Percentiles rank a stretch among this genome's conserved stretches.
Conservation (phyloP, 2,797 vertebrate genomes). For the Chaunax sp. region DNA sequence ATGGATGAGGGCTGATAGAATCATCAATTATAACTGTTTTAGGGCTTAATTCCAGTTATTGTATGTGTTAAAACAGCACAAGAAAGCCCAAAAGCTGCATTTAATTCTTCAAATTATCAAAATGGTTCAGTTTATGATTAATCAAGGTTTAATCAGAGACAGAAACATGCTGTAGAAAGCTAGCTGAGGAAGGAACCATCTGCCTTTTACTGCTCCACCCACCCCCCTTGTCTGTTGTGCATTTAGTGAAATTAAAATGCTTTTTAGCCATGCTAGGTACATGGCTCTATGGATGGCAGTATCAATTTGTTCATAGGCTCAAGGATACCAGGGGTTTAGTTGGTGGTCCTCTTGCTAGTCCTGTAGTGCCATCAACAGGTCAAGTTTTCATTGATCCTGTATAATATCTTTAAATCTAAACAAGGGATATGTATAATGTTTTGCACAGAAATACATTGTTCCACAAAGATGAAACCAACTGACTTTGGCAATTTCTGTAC, state of each 20-base stretch:
- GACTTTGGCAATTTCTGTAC: neutral
- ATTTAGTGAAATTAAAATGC: neutral
- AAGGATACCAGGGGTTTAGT: too few species aligned
- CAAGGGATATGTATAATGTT: neutral
- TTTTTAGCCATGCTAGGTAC: constrained; percentile 2
- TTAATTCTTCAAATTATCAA: constrained; percentile 9
- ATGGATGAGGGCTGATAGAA: constrained; percentile 34
- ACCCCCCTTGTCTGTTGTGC: neutral
- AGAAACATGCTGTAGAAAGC: constrained; percentile 15
- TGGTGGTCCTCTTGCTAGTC: neutral
- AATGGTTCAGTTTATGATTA: constrained; percentile 30
- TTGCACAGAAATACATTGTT: too few species aligned
- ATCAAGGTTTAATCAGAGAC: constrained; percentile 24
- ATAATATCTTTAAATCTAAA: neutral
- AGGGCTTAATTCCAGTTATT: neutral
- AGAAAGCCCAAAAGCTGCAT: constrained; percentile 13
- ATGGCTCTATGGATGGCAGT: neutral
- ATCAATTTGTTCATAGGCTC: neutral
- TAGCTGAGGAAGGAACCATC: constrained; percentile 19
- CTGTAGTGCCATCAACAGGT: neutral
- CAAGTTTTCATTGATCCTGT: neutral
- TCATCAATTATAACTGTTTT: constrained; percentile 38
- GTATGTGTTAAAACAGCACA: neutral
- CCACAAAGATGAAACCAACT: neutral
- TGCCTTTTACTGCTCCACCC: constrained; percentile 12